A percentile compares a stretch with the other conserved stretches of the same genome.
These are phyloP conservation scores for Pyralis farinalis DNA, from an alignment of 2,888 invertebrate genomes.

Conservation along the genomic window DNA sequence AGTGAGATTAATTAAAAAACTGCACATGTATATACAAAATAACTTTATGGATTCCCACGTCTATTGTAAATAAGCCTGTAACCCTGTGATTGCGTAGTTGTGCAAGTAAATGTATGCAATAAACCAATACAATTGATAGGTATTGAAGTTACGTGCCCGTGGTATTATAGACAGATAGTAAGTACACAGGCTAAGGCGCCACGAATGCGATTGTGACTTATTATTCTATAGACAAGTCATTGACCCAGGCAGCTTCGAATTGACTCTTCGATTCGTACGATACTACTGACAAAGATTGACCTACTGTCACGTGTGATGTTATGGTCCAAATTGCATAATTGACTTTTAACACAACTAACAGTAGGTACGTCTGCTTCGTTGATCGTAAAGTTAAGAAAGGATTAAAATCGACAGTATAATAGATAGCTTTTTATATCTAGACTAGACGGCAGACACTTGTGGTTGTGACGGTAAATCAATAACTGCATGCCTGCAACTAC, in stretches of 20 bases:
- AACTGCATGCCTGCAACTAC: not conserved
- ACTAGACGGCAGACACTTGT: not conserved
- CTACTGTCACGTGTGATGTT: not conserved
- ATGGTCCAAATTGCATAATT: no score
- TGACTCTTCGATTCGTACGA: constrained; percentile 43
- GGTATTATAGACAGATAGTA: constrained; percentile 38
- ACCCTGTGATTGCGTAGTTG: constrained; percentile 6
- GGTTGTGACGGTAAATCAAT: not conserved
- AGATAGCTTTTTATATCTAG: no score
- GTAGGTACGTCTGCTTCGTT: no score
- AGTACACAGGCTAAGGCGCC: constrained; percentile 41
- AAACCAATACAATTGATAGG: constrained; percentile 6
- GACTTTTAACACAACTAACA: no score
- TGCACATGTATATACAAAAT: no score
- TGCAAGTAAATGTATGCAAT: constrained; percentile 1
- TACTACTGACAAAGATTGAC: constrained; percentile 18
- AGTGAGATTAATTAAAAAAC: no score
- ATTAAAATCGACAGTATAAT: no score
- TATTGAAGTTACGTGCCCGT: constrained; percentile 19
- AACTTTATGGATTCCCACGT: constrained; percentile 16
- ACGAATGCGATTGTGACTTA: constrained; percentile 44
- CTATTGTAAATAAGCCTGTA: constrained; percentile 11
- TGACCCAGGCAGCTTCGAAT: constrained; percentile 52
- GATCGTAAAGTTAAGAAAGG: no score
- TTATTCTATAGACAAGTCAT: constrained; percentile 52